A percentile compares a stretch with the other conserved stretches of the same genome.
Evolutionary conservation across 2,797 vertebrate species (phyloP).

Genomic region (Loriculus beryllinus): DNA sequence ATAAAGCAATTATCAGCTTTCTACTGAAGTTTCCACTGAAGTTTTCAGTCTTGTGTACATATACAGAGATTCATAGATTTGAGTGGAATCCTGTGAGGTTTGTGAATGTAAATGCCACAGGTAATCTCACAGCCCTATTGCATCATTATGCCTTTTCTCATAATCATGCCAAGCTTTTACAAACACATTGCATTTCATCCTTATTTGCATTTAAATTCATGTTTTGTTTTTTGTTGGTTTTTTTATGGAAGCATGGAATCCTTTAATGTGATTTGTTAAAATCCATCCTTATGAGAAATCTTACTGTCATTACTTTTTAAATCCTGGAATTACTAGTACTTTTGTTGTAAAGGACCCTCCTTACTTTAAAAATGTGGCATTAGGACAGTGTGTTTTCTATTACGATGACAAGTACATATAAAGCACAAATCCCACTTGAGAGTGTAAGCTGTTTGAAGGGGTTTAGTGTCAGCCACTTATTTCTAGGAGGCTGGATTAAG

Average conservation of each 20-base stretch:
- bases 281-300: slow-evolving; percentile 4
- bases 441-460: slow-evolving; percentile 72
- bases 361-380: slow-evolving; percentile 23
- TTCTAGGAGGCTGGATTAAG: slow-evolving; percentile 53
- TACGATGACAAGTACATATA: slow-evolving; percentile 77
- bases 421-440: slow-evolving; percentile 86
- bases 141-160: background rate
- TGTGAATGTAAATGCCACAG: background rate
- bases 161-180: background rate
- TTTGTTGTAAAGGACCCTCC: background rate
- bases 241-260: background rate
- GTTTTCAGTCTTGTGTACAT: background rate
- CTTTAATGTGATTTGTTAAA: slow-evolving; percentile 36
- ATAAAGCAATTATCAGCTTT: background rate
- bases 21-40: background rate
- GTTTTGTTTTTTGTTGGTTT: background rate
- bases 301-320: background rate
- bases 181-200: background rate
- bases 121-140: background rate
- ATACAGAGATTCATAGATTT: background rate
- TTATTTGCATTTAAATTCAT: background rate
- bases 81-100: background rate
- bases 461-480: slow-evolving; percentile 48
- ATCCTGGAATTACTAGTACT: slow-evolving; percentile 24
- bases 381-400: slow-evolving; percentile 27